Conservation (phyloP, 2,888 invertebrate genomes). For the Campoletis raptor region DNA sequence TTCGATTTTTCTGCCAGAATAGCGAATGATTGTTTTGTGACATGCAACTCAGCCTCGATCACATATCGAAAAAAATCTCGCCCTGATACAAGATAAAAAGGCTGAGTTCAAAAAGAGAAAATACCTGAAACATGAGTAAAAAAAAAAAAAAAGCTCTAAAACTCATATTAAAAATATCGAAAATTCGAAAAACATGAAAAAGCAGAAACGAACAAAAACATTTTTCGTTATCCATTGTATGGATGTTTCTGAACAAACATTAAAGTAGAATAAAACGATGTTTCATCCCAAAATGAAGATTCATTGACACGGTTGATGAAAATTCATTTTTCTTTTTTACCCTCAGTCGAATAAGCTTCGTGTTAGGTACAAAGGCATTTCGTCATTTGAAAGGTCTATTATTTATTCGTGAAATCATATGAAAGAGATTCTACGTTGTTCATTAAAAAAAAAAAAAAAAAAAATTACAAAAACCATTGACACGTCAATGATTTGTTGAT, state of each 20-base stretch:
- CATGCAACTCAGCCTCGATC: conserved; percentile 40
- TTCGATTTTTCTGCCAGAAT: conserved; percentile 67
- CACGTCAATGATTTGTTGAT: neutral
- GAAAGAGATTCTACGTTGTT: too few relatives aligned
- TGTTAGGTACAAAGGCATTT: neutral
- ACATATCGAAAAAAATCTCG: conserved; percentile 44
- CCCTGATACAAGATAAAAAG: conserved; percentile 31
- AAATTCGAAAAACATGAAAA: conserved; percentile 4
- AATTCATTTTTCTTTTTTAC: neutral
- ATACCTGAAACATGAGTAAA: neutral
- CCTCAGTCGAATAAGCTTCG: neutral
- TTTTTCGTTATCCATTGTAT: neutral
- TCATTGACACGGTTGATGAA: neutral
- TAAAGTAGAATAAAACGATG: neutral
- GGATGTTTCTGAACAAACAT: neutral
- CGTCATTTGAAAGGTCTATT: neutral
- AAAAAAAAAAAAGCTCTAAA: conserved; percentile 1
- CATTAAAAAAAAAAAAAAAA: too few relatives aligned
- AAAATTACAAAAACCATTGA: too few relatives aligned
- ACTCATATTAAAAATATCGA: conserved; percentile 18
- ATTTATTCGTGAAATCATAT: neutral
- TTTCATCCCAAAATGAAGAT: neutral
- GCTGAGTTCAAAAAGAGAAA: neutral
- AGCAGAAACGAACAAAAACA: neutral
- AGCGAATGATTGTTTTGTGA: conserved; percentile 67